Evolutionary conservation across 2,113 vertebrate species (phyloP).

Genomic region (Clarias batrachus): DNA sequence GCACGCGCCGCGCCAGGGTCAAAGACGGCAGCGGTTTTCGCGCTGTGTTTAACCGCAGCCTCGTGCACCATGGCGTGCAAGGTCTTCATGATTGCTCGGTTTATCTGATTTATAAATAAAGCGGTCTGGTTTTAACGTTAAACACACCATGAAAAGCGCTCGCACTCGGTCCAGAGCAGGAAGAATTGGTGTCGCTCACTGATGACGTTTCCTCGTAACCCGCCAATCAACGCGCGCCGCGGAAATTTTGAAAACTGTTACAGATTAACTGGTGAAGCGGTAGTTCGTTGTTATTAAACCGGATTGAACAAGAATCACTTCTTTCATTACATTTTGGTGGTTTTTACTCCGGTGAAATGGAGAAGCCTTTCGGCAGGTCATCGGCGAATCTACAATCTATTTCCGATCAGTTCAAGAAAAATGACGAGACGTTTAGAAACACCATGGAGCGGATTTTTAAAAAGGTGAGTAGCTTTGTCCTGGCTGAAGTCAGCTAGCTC

Average conservation of each 20-base stretch:
- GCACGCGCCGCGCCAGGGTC: constrained; percentile 60
- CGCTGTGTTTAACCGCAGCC: constrained; percentile 65
- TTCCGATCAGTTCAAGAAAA: not conserved
- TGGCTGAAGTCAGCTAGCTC: not conserved
- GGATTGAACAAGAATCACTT: not conserved
- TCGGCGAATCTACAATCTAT: not conserved
- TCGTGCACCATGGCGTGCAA: constrained; percentile 77
- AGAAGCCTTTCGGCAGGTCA: not conserved
- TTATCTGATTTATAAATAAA: not conserved
- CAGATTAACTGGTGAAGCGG: not conserved
- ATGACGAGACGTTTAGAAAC: constrained; percentile 45
- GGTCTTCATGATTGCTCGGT: constrained; percentile 35
- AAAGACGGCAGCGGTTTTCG: constrained; percentile 76
- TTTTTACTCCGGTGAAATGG: not conserved
- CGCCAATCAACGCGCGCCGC: constrained; percentile 30
- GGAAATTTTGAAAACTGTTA: constrained; percentile 21
- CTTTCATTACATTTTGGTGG: no score
- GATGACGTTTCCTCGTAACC: not conserved
- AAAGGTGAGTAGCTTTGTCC: constrained; percentile 27
- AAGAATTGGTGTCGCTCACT: not conserved
- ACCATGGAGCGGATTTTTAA: constrained; percentile 62
- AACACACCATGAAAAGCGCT: not conserved
- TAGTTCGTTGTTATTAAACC: not conserved
- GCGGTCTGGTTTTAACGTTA: not conserved
- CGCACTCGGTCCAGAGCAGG: not conserved